Percentiles rank a stretch among this genome's conserved stretches.
Conservation (phyloP, 2,797 vertebrate species). For the Taeniopygia guttata region DNA sequence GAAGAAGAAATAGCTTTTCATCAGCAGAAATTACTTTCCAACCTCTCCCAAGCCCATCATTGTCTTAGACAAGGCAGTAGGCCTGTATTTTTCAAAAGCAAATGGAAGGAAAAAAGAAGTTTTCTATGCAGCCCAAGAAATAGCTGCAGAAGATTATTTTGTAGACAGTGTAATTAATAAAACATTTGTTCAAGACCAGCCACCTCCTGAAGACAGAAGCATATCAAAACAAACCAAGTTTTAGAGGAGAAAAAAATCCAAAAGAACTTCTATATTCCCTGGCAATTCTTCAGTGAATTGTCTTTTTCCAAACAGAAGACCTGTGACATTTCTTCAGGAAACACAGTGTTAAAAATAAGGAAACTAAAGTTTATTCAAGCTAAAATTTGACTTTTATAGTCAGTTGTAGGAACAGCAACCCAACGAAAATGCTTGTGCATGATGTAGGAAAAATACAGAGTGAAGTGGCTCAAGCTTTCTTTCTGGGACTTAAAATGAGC, state of each 20-base stretch:
- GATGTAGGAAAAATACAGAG: neutral
- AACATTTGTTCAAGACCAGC: neutral
- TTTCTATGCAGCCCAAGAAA: neutral
- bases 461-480: neutral
- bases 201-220: neutral
- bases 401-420: neutral
- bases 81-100: neutral
- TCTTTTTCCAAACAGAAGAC: neutral
- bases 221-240: neutral
- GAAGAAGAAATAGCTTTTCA: neutral
- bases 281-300: neutral
- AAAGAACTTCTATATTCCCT: neutral
- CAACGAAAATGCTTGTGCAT: neutral
- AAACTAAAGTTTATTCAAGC: neutral
- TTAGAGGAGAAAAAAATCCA: rapidly evolving
- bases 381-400: neutral
- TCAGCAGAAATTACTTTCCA: neutral
- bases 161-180: neutral
- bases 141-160: neutral
- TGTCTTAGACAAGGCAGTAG: neutral
- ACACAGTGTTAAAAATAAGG: neutral
- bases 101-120: neutral
- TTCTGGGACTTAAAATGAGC: neutral
- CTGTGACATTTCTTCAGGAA: neutral
- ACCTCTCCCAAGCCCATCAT: neutral